These are phyloP conservation scores for Phrynocephalus vlangalii DNA, from an alignment of 2,797 vertebrate species.

Conservation along the genomic window DNA sequence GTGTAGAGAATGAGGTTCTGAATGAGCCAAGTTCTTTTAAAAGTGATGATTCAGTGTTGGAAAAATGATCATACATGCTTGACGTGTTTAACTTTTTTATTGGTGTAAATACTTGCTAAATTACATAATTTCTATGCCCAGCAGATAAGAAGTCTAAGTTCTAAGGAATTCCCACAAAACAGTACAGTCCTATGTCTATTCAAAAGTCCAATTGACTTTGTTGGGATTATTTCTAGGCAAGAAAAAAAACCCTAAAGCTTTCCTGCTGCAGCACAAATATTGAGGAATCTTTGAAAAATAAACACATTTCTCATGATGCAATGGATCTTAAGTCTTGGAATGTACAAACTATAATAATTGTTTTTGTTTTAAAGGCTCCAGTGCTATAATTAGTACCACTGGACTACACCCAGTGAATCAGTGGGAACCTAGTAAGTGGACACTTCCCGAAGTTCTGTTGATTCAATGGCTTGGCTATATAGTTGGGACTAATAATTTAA, in stretches of 20 bases:
- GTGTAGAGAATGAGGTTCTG: slow-evolving; percentile 67
- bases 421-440: no score
- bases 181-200: neutral
- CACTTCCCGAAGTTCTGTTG: no score
- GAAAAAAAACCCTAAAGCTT: neutral
- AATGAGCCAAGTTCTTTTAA: slow-evolving; percentile 59
- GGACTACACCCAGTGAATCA: no score
- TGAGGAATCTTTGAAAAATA: neutral
- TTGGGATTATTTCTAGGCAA: neutral
- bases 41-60: slow-evolving; percentile 57
- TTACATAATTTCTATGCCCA: neutral
- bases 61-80: slow-evolving; percentile 43
- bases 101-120: neutral
- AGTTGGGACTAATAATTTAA: no score
- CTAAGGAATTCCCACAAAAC: neutral
- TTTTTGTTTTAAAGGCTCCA: neutral
- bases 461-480: no score
- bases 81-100: neutral
- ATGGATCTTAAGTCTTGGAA: neutral
- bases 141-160: neutral
- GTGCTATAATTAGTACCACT: no score
- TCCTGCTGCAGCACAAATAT: neutral
- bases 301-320: neutral
- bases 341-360: neutral
- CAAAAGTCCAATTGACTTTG: neutral